Evolutionary conservation across 2,797 vertebrate species (phyloP).

Genomic region (Chelon labrosus): DNA sequence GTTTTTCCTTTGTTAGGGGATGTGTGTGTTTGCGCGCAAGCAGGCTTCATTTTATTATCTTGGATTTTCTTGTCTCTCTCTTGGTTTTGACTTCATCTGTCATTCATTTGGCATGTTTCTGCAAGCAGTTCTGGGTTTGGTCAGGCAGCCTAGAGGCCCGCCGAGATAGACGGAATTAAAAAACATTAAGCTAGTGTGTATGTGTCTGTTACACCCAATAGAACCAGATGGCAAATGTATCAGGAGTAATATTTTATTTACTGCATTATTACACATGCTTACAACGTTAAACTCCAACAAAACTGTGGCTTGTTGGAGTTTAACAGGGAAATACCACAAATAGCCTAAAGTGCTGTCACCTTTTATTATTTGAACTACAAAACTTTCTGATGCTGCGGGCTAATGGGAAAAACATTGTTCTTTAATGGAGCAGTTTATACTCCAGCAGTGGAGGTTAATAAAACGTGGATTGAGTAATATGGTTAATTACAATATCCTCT

Average conservation of each 20-base stretch:
- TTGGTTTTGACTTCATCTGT: conserved; percentile 71
- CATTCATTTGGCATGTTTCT: conserved; percentile 49
- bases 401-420: neutral
- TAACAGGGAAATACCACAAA: neutral
- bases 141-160: conserved; percentile 30
- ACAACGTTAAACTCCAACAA: neutral
- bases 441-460: neutral
- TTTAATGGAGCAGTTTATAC: neutral
- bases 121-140: conserved; percentile 45
- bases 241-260: conserved; percentile 19
- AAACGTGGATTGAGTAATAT: no score
- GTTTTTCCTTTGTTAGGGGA: conserved; percentile 69
- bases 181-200: conserved; percentile 11
- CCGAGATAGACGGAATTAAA: conserved; percentile 22
- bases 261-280: neutral
- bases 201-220: conserved; percentile 26
- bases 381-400: neutral
- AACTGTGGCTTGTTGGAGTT: neutral
- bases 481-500: neutral
- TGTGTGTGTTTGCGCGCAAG: conserved; percentile 51
- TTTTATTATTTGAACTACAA: neutral
- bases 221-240: conserved; percentile 33
- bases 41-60: conserved; percentile 68
- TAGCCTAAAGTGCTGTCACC: neutral
- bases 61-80: conserved; percentile 67